phyloP scores from a whole-genome alignment of 2,113 vertebrate genomes.

The Heteronetta atricapilla region DNA sequence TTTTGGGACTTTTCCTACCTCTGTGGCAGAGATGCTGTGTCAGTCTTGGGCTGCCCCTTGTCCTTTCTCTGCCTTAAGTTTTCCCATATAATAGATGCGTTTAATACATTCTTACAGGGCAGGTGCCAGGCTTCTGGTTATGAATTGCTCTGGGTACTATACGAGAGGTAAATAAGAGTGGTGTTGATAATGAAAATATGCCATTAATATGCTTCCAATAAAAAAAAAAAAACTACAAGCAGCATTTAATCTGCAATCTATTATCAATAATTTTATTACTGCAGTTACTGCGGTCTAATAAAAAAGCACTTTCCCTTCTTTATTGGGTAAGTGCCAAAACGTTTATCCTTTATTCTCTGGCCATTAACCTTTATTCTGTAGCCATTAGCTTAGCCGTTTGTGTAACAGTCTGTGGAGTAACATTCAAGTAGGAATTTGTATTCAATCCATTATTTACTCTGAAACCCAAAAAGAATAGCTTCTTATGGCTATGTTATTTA shows the following conservation, averaged over 20 bases:
- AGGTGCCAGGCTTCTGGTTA: not conserved
- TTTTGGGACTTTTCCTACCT: not conserved
- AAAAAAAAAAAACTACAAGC: conserved; percentile 17
- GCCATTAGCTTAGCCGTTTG: conserved; percentile 63
- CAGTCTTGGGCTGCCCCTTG: not conserved
- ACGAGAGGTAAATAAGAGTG: conserved; percentile 20
- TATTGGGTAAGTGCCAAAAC: conserved; percentile 64
- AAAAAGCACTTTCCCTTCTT: conserved; percentile 66
- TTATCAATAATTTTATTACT: conserved; percentile 69
- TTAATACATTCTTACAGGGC: not conserved
- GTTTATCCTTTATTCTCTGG: conserved; percentile 66
- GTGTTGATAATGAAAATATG: conserved; percentile 50
- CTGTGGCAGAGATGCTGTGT: rapidly evolving
- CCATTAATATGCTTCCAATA: conserved; percentile 39
- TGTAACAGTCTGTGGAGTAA: conserved; percentile 54
- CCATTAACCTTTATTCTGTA: conserved; percentile 70
- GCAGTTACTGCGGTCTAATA: conserved; percentile 52
- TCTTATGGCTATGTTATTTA: not conserved
- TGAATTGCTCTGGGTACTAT: not conserved
- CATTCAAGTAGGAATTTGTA: conserved; percentile 60
- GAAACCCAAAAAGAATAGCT: conserved; percentile 21
- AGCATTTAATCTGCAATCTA: conserved; percentile 44
- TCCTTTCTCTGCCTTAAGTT: not conserved
- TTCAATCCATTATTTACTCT: conserved; percentile 56
- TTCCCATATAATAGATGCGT: not conserved